Evolutionary conservation across 1,140 invertebrate species (phyloP), one percentile per base, ranked within the genome.

Genomic region (Megalopta genalis): DNA sequence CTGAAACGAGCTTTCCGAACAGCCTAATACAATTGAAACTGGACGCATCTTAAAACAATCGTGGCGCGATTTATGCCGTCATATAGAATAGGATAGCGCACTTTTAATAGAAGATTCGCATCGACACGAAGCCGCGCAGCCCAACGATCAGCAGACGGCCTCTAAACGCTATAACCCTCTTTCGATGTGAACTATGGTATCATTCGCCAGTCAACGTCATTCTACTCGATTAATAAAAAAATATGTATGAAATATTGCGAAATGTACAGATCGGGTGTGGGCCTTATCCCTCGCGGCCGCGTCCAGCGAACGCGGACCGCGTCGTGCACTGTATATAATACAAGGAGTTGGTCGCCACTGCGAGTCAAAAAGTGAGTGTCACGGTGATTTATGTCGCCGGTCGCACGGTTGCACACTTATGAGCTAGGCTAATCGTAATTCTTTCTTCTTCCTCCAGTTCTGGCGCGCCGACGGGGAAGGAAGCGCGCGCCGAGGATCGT

Each of bases 181-280:
- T n/a, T 68, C 74, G 52, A 42, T 68, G 25, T 60, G 27, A 76
- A 8, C 64, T 68, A 67, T 21, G 21, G 37, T 66, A 66, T 46
- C 37, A 14, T 66, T 46, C 12, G 21, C 42, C 64, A 21, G n/a
- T 64, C 18, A 37, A 63, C 60, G 32, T 63, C 25, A 21, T 16
- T 46, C 25, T 68, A 49, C 18, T 67, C 16, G 66, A 62, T 49
- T 42, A 70, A 78, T 78, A 78, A 78, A 78, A 78, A 72, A 78
- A 78, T 72, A 78, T 78, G n/a, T 78, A 71, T 78, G 63, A 78
- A 78, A 78, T 77, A 77, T 77, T 70, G 60, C 60, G 32, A n/a
- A 39, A 65, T 37, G 21, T 52, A 52, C 49, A 52, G 16, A 6
- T 52, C 18, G 49, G 42, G 49, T 52, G 18, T 21, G 49, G 49